Percentiles rank a stretch among this genome's conserved stretches.
Evolutionary conservation across 2,113 vertebrate genomes (phyloP).

Genomic region (Paramormyrops kingsleyae): DNA sequence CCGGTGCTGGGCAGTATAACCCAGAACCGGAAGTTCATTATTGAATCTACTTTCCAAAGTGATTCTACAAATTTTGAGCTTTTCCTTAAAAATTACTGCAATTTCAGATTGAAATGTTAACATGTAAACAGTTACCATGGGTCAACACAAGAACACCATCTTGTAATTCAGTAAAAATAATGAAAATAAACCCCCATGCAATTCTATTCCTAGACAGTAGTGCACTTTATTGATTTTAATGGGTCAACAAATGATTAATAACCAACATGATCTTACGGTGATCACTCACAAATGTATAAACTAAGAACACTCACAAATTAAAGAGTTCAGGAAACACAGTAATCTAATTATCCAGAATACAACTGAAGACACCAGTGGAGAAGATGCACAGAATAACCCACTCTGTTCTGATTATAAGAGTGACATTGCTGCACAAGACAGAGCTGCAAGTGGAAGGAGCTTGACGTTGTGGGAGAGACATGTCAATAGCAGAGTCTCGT

Average conservation of each 20-base stretch:
- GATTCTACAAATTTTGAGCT: not conserved
- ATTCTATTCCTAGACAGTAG: not conserved
- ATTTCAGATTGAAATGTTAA: not conserved
- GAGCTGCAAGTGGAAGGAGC: not conserved
- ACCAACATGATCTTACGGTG: not conserved
- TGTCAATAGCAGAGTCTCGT: not conserved
- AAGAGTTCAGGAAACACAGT: not conserved
- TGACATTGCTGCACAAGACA: not conserved
- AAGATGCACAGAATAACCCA: not conserved
- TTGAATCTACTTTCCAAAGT: not conserved
- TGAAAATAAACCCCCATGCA: not conserved
- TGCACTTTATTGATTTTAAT: not conserved
- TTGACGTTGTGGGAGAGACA: not conserved
- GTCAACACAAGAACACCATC: not conserved
- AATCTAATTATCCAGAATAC: not conserved
- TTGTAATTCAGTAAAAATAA: not conserved
- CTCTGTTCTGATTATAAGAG: not conserved
- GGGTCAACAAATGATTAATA: not conserved
- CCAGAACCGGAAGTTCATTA: not conserved
- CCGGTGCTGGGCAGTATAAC: not conserved
- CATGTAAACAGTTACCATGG: not conserved
- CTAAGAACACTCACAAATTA: not conserved
- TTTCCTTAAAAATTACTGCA: conserved; percentile 3
- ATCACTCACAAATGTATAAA: not conserved
- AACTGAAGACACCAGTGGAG: not conserved